These are phyloP conservation scores for Notodonta dromedarius DNA, from an alignment of 2,888 invertebrate genomes.

Conservation along the genomic window DNA sequence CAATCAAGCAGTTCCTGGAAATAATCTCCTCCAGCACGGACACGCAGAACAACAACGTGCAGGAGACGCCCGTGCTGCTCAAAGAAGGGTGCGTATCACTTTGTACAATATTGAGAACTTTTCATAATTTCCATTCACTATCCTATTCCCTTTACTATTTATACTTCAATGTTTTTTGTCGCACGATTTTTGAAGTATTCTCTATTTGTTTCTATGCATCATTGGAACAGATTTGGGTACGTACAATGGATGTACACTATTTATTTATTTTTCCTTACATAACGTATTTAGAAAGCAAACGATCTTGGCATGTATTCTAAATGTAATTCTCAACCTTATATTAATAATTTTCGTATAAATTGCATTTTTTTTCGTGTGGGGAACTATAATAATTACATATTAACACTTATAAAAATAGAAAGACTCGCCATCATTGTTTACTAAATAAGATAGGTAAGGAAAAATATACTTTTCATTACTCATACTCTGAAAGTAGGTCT, in stretches of 20 bases:
- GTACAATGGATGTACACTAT: conserved; percentile 36
- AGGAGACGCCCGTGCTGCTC: conserved; percentile 90
- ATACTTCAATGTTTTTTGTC: not conserved
- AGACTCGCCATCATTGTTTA: too few relatives aligned
- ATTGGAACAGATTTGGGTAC: conserved; percentile 76
- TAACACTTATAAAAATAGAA: too few relatives aligned
- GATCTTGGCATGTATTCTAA: too few relatives aligned
- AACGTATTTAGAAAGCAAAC: too few relatives aligned
- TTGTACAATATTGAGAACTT: not conserved
- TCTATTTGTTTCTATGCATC: conserved; percentile 46
- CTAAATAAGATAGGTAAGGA: too few relatives aligned
- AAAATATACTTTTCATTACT: too few relatives aligned
- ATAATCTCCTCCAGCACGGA: conserved; percentile 93
- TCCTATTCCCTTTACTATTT: not conserved
- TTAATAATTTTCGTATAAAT: too few relatives aligned
- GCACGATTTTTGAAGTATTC: conserved; percentile 7
- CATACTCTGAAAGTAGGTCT: too few relatives aligned
- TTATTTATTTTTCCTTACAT: too few relatives aligned
- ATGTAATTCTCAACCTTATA: too few relatives aligned
- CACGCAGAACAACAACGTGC: conserved; percentile 84
- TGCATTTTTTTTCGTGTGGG: too few relatives aligned
- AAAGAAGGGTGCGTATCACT: conserved; percentile 93
- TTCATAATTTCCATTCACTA: not conserved
- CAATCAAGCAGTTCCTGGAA: conserved; percentile 93
- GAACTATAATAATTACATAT: too few relatives aligned